phyloP scores from a whole-genome alignment of 2,113 vertebrate species.

The Gadus macrocephalus region DNA sequence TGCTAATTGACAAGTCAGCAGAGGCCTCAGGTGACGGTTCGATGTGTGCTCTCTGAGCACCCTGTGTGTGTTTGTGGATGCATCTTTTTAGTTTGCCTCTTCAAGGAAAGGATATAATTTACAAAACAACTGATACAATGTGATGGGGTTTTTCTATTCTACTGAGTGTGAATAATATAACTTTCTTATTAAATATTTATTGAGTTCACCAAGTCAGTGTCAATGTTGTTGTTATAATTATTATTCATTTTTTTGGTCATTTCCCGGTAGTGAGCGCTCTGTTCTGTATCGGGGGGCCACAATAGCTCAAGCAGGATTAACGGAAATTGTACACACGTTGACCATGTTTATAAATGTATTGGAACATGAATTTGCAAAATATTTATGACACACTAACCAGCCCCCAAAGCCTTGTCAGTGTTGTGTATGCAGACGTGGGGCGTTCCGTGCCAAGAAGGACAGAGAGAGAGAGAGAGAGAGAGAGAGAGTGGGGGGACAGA shows the following conservation, averaged over 20 bases:
- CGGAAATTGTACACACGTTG: constrained; percentile 14
- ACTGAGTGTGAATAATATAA: constrained; percentile 41
- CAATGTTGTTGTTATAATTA: constrained; percentile 39
- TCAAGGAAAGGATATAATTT: not conserved
- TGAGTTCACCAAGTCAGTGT: constrained; percentile 43
- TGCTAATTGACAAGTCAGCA: constrained; percentile 39
- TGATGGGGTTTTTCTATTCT: constrained; percentile 32
- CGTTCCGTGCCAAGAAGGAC: constrained; percentile 43
- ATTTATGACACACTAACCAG: constrained; percentile 52
- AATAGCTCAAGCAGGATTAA: constrained; percentile 4
- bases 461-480: constrained; percentile 2
- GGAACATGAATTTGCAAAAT: constrained; percentile 43
- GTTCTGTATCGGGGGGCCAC: constrained; percentile 21
- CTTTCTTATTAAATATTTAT: constrained; percentile 67
- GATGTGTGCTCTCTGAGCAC: constrained; percentile 11
- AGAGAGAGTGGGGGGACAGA: constrained; percentile 8
- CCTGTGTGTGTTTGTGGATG: constrained; percentile 18
- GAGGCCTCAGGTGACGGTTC: constrained; percentile 36
- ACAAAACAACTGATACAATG: constrained; percentile 24
- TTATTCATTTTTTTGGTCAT: too few relatives aligned
- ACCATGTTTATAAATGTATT: constrained; percentile 14
- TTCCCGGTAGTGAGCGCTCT: constrained; percentile 17
- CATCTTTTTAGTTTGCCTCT: not conserved
- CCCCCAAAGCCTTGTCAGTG: constrained; percentile 29
- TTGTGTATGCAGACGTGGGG: constrained; percentile 44